These are phyloP conservation scores for Lates calcarifer DNA, from an alignment of 2,113 vertebrate species.

Conservation along the genomic window DNA sequence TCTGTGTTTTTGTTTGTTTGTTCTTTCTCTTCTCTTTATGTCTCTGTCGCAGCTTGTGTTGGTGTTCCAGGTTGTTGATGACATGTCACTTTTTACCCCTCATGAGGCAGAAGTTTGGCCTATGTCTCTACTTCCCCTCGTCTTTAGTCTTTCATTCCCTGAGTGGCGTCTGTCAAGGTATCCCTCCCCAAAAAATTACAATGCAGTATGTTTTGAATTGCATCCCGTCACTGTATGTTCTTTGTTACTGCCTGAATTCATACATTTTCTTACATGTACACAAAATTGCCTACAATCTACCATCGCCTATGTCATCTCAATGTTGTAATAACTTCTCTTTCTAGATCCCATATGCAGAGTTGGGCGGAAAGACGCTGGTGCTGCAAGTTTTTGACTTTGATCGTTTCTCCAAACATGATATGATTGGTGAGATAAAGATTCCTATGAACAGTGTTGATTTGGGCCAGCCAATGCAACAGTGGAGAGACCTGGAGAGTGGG, in stretches of 20 bases:
- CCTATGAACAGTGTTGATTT: constrained; percentile 92
- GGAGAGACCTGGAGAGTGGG: constrained; percentile 89
- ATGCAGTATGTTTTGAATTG: constrained; percentile 17
- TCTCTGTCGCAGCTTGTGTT: constrained; percentile 43
- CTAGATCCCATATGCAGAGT: constrained; percentile 91
- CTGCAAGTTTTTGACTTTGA: constrained; percentile 93
- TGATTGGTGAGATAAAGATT: constrained; percentile 91
- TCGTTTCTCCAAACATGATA: constrained; percentile 93
- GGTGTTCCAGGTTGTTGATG: constrained; percentile 39
- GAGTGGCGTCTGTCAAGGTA: constrained; percentile 40
- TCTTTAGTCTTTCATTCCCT: constrained; percentile 40
- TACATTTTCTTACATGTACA: background rate
- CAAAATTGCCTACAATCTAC: background rate
- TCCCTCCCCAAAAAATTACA: constrained; percentile 18
- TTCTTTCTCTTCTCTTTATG: constrained; percentile 31
- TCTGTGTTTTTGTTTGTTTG: constrained; percentile 10
- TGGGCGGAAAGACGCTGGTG: constrained; percentile 90
- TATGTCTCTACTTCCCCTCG: constrained; percentile 24
- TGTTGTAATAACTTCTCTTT: background rate
- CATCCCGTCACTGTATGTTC: constrained; percentile 8
- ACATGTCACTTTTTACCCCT: constrained; percentile 19
- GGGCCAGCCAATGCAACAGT: constrained; percentile 88
- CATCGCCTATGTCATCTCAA: background rate
- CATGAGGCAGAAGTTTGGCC: constrained; percentile 17
- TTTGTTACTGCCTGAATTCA: constrained; percentile 16